phyloP scores from a whole-genome alignment of 2,797 vertebrate species.

The Nannoperca obscura region DNA sequence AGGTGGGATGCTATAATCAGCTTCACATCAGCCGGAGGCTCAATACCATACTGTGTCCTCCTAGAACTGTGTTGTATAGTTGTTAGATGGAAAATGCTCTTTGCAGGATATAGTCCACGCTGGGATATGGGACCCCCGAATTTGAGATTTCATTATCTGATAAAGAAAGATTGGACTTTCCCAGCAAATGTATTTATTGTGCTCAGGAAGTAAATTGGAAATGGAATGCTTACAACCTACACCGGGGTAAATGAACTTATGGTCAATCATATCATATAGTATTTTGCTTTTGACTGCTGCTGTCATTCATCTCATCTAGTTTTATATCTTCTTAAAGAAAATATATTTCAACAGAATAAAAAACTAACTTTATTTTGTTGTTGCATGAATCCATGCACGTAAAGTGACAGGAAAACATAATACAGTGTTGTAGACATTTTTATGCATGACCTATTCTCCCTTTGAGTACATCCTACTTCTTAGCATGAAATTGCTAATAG shows the following conservation, averaged over 20 bases:
- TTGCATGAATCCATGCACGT: neutral
- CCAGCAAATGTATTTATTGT: conserved; percentile 71
- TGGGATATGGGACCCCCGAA: conserved; percentile 54
- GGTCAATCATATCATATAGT: conserved; percentile 33
- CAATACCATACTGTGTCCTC: conserved; percentile 35
- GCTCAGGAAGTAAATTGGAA: conserved; percentile 62
- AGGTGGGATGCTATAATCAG: conserved; percentile 49
- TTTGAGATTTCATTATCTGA: conserved; percentile 82
- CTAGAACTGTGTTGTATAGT: conserved; percentile 41
- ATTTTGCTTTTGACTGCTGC: conserved; percentile 23
- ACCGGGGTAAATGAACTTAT: conserved; percentile 40
- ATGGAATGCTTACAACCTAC: conserved; percentile 46
- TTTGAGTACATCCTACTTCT: neutral
- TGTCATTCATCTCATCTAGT: conserved; percentile 13
- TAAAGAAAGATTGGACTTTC: conserved; percentile 67
- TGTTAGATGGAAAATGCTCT: conserved; percentile 52
- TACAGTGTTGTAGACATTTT: conserved; percentile 10
- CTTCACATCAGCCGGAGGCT: conserved; percentile 44
- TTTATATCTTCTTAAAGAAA: neutral
- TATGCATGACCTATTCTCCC: conserved; percentile 9
- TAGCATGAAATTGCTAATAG: conserved; percentile 15
- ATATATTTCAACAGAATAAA: neutral
- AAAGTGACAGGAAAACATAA: neutral
- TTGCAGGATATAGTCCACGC: conserved; percentile 49
- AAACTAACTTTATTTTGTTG: neutral